phyloP scores from a whole-genome alignment of 2,797 vertebrate species.

The Alectoris magna region DNA sequence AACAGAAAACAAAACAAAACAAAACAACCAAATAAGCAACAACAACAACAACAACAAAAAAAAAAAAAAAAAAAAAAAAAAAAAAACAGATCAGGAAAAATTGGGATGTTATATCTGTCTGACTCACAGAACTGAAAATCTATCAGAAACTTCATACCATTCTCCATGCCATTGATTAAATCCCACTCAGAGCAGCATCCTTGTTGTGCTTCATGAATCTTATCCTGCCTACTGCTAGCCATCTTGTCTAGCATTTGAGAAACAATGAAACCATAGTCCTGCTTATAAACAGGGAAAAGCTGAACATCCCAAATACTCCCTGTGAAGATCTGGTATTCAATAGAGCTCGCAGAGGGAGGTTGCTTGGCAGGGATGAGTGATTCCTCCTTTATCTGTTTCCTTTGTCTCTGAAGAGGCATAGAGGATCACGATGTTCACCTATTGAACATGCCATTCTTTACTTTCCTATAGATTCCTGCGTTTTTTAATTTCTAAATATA shows the following conservation, averaged over 20 bases:
- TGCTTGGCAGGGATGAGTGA: background rate
- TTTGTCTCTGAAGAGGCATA: background rate
- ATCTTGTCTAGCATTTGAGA: background rate
- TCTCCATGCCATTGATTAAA: background rate
- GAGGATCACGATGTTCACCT: background rate
- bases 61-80: background rate
- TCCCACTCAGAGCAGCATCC: background rate
- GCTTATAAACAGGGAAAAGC: background rate
- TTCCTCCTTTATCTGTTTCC: background rate
- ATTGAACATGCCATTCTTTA: background rate
- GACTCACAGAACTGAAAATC: background rate
- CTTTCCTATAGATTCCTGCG: background rate
- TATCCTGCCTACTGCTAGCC: background rate
- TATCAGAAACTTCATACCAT: background rate
- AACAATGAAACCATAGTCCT: background rate
- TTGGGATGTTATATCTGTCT: background rate
- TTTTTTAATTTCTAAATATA: background rate
- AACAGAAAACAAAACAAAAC: background rate
- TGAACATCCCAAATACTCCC: background rate
- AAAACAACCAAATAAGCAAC: background rate
- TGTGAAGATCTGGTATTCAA: background rate
- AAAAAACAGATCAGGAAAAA: background rate
- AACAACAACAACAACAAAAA: too few relatives aligned
- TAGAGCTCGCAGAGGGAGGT: background rate
- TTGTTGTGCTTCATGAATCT: background rate